Base-by-base conservation (phyloP, 2,888 invertebrate genomes). In the Diloba caeruleocephala region DNA sequence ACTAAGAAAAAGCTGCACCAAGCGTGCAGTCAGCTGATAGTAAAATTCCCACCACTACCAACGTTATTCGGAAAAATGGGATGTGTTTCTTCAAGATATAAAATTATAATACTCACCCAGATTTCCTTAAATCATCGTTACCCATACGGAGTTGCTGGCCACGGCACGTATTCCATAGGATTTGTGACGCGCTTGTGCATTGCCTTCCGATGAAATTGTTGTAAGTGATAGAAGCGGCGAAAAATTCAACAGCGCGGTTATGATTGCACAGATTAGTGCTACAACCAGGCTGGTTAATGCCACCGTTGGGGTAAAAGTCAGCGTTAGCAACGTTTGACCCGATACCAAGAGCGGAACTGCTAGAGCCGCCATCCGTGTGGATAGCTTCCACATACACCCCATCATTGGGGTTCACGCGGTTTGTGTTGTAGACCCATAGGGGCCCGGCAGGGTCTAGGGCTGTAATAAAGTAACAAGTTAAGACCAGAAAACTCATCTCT, bases 251-350 rank as follows among this genome's bases (percentile, higher is more conserved):
- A 1, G 88, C 78, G 1, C 84, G 78, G 42, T 79, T 78, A 53
- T 88, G 88, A 39, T 82, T 79, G 60, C 88, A 88, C 6, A 82
- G 12, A 32, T 69, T 69, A 10, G 79, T 80, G 1, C 70, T 3
- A 28, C 88, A 89, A 0, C 83, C 85, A 0, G 88, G 86, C 51
- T 89, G 87, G n/a, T 62, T 59, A 15, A 48, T 70, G 1, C 95
- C 95, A 36, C 91, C 89, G 57, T 95, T 95, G 9, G 94, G 94
- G 86, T 92, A 95, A 78, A 95, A 95, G 74, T 95, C 95, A 4
- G 82, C 94, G 50, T 93, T 85, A 0, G 93, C 94, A 2, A 94
- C 81, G 2, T 85, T 74, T 1, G 82, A 73, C 0, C 92, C 92
- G 6, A 86, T 93, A 78, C 64, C 94, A 78, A 72, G 92, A 83